Conservation (phyloP, 35 echinoderm and acorn worm species). For the Nesometra sesokonis region DNA sequence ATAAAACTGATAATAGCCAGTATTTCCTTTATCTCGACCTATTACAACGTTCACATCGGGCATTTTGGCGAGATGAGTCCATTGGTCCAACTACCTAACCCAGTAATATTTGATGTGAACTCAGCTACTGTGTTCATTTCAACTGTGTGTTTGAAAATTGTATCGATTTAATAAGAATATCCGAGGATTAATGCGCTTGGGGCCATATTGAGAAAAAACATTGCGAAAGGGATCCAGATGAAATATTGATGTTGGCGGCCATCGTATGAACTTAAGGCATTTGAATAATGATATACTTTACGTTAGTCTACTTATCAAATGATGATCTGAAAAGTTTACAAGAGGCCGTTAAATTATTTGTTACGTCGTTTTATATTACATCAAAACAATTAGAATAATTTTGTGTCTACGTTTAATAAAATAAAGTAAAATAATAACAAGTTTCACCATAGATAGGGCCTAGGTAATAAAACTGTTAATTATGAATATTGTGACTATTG, state of each 20-base stretch:
- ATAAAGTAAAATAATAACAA: too few relatives aligned
- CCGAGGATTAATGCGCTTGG: not conserved
- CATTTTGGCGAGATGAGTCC: not conserved
- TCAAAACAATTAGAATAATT: too few relatives aligned
- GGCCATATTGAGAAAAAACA: not conserved
- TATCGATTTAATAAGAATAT: not conserved
- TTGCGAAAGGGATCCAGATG: not conserved
- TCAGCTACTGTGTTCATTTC: not conserved
- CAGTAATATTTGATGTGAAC: not conserved
- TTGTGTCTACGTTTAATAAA: too few relatives aligned
- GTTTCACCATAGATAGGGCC: too few relatives aligned
- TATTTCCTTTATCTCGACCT: too few relatives aligned
- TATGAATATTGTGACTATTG: too few relatives aligned
- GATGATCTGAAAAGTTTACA: too few relatives aligned
- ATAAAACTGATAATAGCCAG: too few relatives aligned
- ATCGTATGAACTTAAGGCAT: not conserved
- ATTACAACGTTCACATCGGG: too few relatives aligned
- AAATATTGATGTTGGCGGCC: not conserved
- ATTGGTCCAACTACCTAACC: not conserved
- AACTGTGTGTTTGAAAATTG: not conserved
- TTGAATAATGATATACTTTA: not conserved
- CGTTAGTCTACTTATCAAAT: not conserved
- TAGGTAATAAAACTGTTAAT: too few relatives aligned
- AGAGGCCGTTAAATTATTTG: not conserved
- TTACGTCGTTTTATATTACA: not conserved